Conservation (phyloP, 2,888 invertebrate genomes). For the Calliphora vomitoria region DNA sequence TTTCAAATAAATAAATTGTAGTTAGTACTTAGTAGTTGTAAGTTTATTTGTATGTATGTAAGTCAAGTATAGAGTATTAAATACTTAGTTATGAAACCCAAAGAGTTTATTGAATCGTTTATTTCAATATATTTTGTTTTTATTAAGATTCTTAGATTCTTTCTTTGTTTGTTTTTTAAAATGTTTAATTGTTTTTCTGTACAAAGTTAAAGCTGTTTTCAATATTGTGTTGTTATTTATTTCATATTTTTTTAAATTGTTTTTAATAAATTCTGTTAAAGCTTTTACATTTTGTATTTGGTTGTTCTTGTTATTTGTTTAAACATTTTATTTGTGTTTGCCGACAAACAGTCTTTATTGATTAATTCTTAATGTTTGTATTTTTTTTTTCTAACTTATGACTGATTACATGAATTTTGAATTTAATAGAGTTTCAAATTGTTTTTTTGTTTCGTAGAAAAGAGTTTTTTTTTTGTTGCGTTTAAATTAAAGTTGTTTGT, state of each 20-base stretch:
- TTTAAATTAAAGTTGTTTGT: background rate
- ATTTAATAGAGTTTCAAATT: background rate
- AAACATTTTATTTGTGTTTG: constrained; percentile 46
- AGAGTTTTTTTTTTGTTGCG: background rate
- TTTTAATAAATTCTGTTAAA: constrained; percentile 68
- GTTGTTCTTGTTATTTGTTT: constrained; percentile 23
- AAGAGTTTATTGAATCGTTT: constrained; percentile 46
- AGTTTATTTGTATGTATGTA: background rate
- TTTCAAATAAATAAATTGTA: background rate
- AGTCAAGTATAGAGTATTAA: constrained; percentile 19
- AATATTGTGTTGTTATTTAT: constrained; percentile 32
- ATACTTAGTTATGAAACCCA: constrained; percentile 65
- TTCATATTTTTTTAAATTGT: constrained; percentile 2
- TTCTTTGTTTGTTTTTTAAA: constrained; percentile 23
- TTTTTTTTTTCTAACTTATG: background rate
- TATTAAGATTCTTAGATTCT: background rate
- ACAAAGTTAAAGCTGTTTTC: constrained; percentile 59
- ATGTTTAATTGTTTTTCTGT: constrained; percentile 23
- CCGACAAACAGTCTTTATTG: constrained; percentile 62
- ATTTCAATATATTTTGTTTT: background rate
- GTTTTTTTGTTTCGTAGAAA: background rate
- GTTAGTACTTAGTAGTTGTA: background rate
- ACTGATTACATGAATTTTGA: background rate
- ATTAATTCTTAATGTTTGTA: constrained; percentile 2
- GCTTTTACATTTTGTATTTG: constrained; percentile 50